Evolutionary conservation across 2,113 vertebrate species (phyloP), one percentile per base, ranked within the genome.

Genomic region (Hoplias malabaricus): DNA sequence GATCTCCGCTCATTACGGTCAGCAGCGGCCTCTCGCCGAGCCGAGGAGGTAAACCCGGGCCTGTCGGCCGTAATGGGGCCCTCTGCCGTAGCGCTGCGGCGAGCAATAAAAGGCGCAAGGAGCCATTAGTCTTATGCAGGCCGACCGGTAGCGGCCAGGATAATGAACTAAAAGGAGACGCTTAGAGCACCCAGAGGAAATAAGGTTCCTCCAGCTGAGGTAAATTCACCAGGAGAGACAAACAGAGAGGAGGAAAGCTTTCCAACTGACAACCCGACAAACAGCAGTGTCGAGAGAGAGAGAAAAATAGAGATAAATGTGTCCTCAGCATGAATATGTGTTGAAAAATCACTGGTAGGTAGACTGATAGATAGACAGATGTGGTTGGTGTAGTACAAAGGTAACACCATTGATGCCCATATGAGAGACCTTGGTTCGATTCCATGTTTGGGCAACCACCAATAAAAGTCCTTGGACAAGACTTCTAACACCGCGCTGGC

Each of bases 71-170:
- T 89, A 87, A 89, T 91, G 83, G 87, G 88, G 70, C 84, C 81
- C 67, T 82, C 72, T 72, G 80, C 75, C 83, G 86, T 81, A 80
- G 81, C 87, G 75, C 69, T 83, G 83, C 83, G 79, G 75, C 69
- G 77, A 79, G 84, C 87, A 89, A 85, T 89, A 86, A 90, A 90
- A 88, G 79, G 71, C 75, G 86, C 79, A 82, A 73, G 56, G 79
- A 84, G 70, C 85, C 84, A 89, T 92, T 90, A 90, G 85, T 91
- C 88, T 86, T 87, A 82, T 80, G 87, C 76, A 78, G 69, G 79
- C 80, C 81, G 81, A 85, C 81, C 80, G 88, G 87, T 69, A 87
- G 81, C 70, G 73, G 85, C 63, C 85, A 50, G 84, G 82, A 86
- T 90, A 90, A 89, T 91, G 89, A 92, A 88, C 73, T 84, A 79